Conservation (phyloP, 2,888 invertebrate species). For the Diplazon laetatorius region DNA sequence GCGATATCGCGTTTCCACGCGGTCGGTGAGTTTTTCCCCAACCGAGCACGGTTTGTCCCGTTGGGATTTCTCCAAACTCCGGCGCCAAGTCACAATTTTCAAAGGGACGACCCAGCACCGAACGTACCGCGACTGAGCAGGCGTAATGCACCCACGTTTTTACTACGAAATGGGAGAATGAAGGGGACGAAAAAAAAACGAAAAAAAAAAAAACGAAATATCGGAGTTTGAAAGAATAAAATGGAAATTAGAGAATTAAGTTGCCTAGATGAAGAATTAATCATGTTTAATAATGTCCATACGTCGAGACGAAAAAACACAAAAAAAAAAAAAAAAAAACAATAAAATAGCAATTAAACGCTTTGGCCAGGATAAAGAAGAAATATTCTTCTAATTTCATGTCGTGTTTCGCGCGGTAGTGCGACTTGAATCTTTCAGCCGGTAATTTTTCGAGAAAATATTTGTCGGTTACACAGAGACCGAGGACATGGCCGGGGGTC, state of each 20-base stretch:
- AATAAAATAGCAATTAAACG: too few species aligned
- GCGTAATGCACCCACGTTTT: slow-evolving; percentile 52
- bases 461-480: slow-evolving; percentile 13
- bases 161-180: slow-evolving; percentile 46
- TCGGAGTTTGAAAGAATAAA: not conserved
- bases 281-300: too few species aligned
- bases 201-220: not conserved
- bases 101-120: slow-evolving; percentile 36
- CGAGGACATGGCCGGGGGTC: too few species aligned
- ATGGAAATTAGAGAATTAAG: slow-evolving; percentile 3
- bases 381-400: too few species aligned
- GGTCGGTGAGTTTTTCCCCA: slow-evolving; percentile 46
- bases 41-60: slow-evolving; percentile 23
- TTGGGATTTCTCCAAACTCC: slow-evolving; percentile 62
- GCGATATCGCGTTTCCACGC: slow-evolving; percentile 45
- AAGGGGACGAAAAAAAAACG: slow-evolving; percentile 20
- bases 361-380: too few species aligned
- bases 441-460: slow-evolving; percentile 4
- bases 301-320: too few species aligned
- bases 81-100: slow-evolving; percentile 60
- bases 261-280: not conserved
- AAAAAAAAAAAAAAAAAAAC: too few species aligned
- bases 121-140: slow-evolving; percentile 41
- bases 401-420: too few species aligned
- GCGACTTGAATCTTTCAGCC: slow-evolving; percentile 1